These are phyloP conservation scores for Alloplasta piceator DNA, from an alignment of 2,888 invertebrate genomes.

Conservation along the genomic window DNA sequence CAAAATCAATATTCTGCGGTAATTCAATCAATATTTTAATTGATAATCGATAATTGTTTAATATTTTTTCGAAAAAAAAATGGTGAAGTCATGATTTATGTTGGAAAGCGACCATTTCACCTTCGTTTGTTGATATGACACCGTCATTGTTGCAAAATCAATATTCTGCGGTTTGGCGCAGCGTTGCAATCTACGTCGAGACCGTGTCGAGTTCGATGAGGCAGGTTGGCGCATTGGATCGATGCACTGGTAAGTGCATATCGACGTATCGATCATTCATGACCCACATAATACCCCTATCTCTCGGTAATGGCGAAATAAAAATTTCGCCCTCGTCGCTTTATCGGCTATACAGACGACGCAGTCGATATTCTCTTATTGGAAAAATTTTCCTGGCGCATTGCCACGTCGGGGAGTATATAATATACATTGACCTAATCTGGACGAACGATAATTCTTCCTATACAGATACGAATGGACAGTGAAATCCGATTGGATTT, in stretches of 20 bases:
- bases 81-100: background rate
- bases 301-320: background rate
- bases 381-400: constrained; percentile 21
- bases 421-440: constrained; percentile 3
- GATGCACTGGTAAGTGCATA: constrained; percentile 14
- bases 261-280: constrained; percentile 52
- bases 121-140: background rate
- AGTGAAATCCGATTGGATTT: constrained; percentile 6
- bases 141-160: constrained; percentile 37
- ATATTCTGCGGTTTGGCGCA: constrained; percentile 35
- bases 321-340: constrained; percentile 4
- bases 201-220: constrained; percentile 50
- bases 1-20: too few species aligned
- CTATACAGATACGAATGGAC: background rate
- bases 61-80: too few species aligned
- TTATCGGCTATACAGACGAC: background rate
- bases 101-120: background rate
- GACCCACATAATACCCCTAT: constrained; percentile 53
- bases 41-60: too few species aligned
- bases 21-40: too few species aligned
- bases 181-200: constrained; percentile 7
- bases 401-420: constrained; percentile 7
- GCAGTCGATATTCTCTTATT: background rate
- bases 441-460: constrained; percentile 12
- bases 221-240: constrained; percentile 39